These are phyloP conservation scores for Caretta caretta DNA, from an alignment of 2,113 vertebrate genomes.

Conservation along the genomic window DNA sequence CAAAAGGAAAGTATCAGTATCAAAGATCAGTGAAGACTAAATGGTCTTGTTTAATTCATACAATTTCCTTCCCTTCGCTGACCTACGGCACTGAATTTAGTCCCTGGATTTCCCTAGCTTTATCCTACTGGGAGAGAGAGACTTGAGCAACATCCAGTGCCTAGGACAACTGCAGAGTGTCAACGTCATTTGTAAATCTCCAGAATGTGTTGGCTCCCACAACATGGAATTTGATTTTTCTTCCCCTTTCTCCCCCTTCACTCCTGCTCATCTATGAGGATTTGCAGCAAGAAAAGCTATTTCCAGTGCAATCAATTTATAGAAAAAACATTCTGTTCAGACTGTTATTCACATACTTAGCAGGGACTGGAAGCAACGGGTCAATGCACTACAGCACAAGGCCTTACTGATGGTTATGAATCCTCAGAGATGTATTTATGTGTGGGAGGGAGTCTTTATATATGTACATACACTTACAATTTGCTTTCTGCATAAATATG, in stretches of 20 bases:
- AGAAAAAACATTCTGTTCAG: constrained; percentile 16
- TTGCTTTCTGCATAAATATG: neutral
- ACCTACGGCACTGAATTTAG: constrained; percentile 57
- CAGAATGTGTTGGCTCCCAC: neutral
- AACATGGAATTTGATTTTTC: constrained; percentile 29
- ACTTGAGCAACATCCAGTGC: neutral
- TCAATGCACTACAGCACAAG: neutral
- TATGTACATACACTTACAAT: neutral
- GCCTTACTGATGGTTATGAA: neutral
- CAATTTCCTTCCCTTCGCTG: constrained; percentile 58
- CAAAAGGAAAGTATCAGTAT: constrained; percentile 69
- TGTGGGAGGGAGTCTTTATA: neutral
- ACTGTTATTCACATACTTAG: neutral
- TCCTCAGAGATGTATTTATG: neutral
- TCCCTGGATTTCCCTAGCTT: constrained; percentile 35
- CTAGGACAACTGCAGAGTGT: neutral
- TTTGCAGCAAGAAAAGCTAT: constrained; percentile 11
- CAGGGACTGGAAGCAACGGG: constrained; percentile 23
- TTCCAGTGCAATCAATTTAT: neutral
- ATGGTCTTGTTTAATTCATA: constrained; percentile 68
- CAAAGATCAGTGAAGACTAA: constrained; percentile 59
- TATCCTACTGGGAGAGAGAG: constrained; percentile 11
- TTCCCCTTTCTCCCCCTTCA: neutral
- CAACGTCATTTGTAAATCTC: neutral
- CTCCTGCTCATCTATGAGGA: neutral